Evolutionary conservation across 1,140 invertebrate genomes (phyloP).

Genomic region (Bombus affinis): DNA sequence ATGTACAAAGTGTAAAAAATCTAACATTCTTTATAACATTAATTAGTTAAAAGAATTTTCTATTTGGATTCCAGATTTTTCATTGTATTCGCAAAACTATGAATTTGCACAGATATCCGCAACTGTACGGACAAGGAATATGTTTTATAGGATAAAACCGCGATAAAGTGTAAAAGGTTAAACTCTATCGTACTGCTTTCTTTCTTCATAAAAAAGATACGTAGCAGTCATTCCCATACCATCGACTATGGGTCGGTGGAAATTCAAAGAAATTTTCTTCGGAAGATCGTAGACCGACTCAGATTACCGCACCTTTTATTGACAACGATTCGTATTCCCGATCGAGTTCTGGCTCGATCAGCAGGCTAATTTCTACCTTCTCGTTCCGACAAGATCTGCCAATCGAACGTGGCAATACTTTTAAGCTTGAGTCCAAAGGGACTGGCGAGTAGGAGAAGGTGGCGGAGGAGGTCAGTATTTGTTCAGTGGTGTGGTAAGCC

Average conservation of each 20-base stretch:
- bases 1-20: too few relatives aligned
- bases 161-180: too few relatives aligned
- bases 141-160: too few relatives aligned
- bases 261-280: slow-evolving; percentile 11
- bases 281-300: neutral
- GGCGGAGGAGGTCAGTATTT: slow-evolving; percentile 69
- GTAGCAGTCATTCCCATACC: neutral
- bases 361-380: slow-evolving; percentile 27
- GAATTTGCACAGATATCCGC: too few relatives aligned
- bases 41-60: too few relatives aligned
- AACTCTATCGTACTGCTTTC: too few relatives aligned
- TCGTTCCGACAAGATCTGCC: slow-evolving; percentile 33
- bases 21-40: too few relatives aligned
- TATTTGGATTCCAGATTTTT: too few relatives aligned
- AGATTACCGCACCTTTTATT: slow-evolving; percentile 24
- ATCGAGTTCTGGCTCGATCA: slow-evolving; percentile 1
- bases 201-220: too few relatives aligned
- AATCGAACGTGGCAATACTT: slow-evolving; percentile 47
- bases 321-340: slow-evolving; percentile 24
- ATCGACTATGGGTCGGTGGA: too few relatives aligned
- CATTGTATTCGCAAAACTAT: too few relatives aligned
- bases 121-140: too few relatives aligned
- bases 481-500: slow-evolving; percentile 26
- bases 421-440: slow-evolving; percentile 16
- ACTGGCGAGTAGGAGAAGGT: neutral